Evolutionary conservation across 2,888 invertebrate genomes (phyloP), one percentile per base, ranked within the genome.

Genomic region (Troides helena): DNA sequence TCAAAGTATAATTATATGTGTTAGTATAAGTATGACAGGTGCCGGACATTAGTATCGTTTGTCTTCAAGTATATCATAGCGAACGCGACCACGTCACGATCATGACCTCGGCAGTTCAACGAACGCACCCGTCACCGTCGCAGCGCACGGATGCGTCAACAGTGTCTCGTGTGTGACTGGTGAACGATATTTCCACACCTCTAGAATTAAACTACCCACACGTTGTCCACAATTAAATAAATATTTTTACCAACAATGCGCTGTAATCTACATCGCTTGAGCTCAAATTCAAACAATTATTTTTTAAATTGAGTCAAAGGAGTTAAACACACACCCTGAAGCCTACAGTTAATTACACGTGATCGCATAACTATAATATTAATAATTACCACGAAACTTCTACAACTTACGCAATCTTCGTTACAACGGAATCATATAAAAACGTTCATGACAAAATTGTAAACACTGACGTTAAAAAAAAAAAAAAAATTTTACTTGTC

Each of bases 21-120:
- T 46, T 46, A 53, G 18, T 6, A 53, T 53, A 6, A 53, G n/a
- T 53, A 2, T 53, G 53, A 53, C 18, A 53, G 53, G 1, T n/a
- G n/a, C 12, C 53, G n/a, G 18, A 18, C 53, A 18, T 18, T 50
- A 50, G 57, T 23, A 58, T 10, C 63, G 18, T 56, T 67, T 50
- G 59, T 66, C 39, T 36, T 68, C 46, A 53, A 68, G 59, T 64
- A 60, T 39, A 23, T 50, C 60, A 60, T 43, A 7, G 30, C 61
- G 65, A 46, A 56, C 43, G 30, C 21, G 50, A 79, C 80, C 85
- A 84, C 88, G 87, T 87, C 88, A 88, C 83, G 81, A 75, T 90
- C 90, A 88, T 92, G 92, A 92, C 90, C 92, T 89, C 92, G 85
- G 72, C 84, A 86, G 92, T 90, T 92, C 92, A 92, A 92, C 88